phyloP scores from a whole-genome alignment of 1,140 invertebrate genomes.

The Diploscapter pachys region DNA sequence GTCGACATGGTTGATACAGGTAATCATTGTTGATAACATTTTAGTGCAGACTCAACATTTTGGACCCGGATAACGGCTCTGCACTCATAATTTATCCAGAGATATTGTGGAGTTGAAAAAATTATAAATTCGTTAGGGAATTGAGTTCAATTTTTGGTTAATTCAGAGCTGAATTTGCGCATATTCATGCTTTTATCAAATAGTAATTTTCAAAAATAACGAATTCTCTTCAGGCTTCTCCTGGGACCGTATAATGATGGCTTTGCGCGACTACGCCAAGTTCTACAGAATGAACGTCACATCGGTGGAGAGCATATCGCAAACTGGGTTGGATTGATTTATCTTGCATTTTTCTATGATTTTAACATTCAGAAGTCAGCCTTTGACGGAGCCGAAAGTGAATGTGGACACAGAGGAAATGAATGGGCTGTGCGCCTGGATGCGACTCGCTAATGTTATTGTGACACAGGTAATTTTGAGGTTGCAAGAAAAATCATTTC shows the following conservation, averaged over 20 bases:
- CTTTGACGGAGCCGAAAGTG: constrained; percentile 1
- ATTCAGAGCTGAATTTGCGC: neutral
- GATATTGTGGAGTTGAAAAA: constrained; percentile 4
- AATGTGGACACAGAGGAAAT: constrained; percentile 15
- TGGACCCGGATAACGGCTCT: neutral
- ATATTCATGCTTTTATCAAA: too few relatives aligned
- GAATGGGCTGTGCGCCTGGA: constrained; percentile 19
- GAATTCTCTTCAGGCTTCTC: too few relatives aligned
- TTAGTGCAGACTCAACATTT: constrained; percentile 3
- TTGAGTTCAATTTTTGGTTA: neutral
- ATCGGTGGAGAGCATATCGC: constrained; percentile 6
- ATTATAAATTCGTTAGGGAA: neutral
- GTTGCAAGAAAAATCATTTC: too few relatives aligned
- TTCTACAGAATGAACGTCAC: neutral
- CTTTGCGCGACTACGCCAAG: too few relatives aligned
- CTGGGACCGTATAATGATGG: too few relatives aligned
- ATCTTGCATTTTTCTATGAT: too few relatives aligned
- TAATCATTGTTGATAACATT: neutral
- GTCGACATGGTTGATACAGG: neutral
- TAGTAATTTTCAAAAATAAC: too few relatives aligned
- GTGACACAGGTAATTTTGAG: too few relatives aligned
- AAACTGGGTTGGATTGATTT: too few relatives aligned
- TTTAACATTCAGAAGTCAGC: too few relatives aligned
- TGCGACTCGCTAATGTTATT: constrained; percentile 6
- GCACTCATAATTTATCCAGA: constrained; percentile 3